These are phyloP conservation scores for Onthophagus sagittarius DNA, from an alignment of 2,888 invertebrate genomes.

Conservation along the genomic window DNA sequence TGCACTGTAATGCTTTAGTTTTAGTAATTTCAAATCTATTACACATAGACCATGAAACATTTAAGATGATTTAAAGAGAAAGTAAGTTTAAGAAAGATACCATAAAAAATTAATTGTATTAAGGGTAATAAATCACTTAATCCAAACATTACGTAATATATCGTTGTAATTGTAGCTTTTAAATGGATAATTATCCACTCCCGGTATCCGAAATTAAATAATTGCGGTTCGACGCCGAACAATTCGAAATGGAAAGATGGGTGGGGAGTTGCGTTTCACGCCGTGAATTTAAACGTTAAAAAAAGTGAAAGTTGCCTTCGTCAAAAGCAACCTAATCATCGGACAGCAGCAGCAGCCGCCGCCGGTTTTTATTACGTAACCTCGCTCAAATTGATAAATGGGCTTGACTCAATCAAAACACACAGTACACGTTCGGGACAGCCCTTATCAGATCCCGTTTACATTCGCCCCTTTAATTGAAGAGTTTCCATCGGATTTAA, in stretches of 20 bases:
- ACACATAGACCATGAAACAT: too few relatives aligned
- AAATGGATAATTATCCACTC: neutral
- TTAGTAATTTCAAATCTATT: too few relatives aligned
- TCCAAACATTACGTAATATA: neutral
- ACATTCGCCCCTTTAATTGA: neutral
- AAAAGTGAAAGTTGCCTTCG: slow-evolving; percentile 23
- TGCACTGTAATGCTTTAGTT: too few relatives aligned
- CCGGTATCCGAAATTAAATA: neutral
- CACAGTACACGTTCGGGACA: neutral
- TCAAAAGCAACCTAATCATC: neutral
- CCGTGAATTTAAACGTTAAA: slow-evolving; percentile 24
- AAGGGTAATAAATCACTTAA: neutral
- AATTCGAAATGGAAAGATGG: neutral
- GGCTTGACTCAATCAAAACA: neutral
- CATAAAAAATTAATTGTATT: neutral
- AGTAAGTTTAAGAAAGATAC: too few relatives aligned
- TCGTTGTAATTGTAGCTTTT: neutral
- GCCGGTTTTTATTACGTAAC: neutral
- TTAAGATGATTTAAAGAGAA: too few relatives aligned
- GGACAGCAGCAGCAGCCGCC: neutral
- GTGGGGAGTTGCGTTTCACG: neutral
- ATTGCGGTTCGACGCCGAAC: neutral
- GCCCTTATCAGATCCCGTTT: neutral
- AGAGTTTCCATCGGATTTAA: neutral
- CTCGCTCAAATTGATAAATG: slow-evolving; percentile 8